These are phyloP conservation scores for Scopus umbretta DNA, from an alignment of 2,113 vertebrate species.

Conservation along the genomic window DNA sequence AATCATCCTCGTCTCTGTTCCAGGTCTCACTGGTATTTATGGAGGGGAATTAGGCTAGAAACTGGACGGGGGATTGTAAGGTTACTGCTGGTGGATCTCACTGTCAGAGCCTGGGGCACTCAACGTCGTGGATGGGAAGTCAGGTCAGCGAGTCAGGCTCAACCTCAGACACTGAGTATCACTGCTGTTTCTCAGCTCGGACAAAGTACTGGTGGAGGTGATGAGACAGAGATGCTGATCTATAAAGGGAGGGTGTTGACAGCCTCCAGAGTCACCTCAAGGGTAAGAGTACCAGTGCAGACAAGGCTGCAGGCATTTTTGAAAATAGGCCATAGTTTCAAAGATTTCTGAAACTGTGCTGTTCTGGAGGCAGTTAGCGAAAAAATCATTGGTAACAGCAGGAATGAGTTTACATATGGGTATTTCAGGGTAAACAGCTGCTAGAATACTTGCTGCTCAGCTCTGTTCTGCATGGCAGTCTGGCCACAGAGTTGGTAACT, in stretches of 20 bases:
- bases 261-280: not conserved
- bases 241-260: not conserved
- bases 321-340: not conserved
- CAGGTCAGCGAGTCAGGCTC: not conserved
- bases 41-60: not conserved
- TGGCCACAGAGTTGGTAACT: not conserved
- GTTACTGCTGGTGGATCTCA: not conserved
- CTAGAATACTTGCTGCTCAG: not conserved
- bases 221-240: not conserved
- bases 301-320: not conserved
- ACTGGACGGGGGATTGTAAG: not conserved
- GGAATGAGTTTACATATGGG: not conserved
- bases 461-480: not conserved
- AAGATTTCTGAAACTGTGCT: not conserved
- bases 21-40: not conserved
- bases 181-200: not conserved
- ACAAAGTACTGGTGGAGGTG: not conserved
- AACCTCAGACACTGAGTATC: rapidly evolving
- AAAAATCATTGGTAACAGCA: not conserved
- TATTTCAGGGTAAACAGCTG: not conserved
- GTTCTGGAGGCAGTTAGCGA: not conserved
- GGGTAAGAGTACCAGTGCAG: not conserved
- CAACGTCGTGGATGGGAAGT: rapidly evolving
- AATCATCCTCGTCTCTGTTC: not conserved
- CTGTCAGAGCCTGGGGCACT: not conserved